These are phyloP conservation scores for Coleophora deauratella DNA, from an alignment of 2,888 invertebrate genomes.

Conservation along the genomic window DNA sequence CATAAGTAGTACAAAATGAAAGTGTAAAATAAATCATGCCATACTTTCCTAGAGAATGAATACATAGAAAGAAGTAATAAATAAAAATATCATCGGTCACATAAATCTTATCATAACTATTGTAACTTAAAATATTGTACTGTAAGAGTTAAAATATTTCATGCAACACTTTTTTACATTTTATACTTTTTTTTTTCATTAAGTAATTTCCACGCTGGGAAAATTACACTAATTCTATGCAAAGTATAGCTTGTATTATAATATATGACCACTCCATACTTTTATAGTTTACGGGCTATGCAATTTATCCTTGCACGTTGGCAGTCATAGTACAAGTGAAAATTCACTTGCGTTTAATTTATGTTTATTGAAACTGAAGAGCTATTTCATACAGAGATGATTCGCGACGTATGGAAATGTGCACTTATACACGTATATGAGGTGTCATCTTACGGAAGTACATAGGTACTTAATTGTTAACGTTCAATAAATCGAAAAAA, in stretches of 20 bases:
- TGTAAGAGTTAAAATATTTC: background rate
- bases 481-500: too few species aligned
- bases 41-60: too few species aligned
- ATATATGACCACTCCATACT: constrained; percentile 73
- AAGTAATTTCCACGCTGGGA: constrained; percentile 79
- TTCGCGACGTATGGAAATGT: too few species aligned
- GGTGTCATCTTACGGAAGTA: too few species aligned
- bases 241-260: constrained; percentile 90
- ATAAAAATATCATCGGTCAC: too few species aligned
- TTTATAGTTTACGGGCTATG: constrained; percentile 71
- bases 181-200: constrained; percentile 42
- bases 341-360: constrained; percentile 37
- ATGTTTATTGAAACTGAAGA: constrained; percentile 1
- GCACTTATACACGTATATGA: too few species aligned
- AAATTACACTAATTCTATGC: constrained; percentile 94
- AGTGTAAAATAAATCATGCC: background rate
- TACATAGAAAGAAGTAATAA: too few species aligned
- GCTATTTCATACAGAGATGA: too few species aligned
- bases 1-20: background rate
- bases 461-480: too few species aligned
- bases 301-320: constrained; percentile 69
- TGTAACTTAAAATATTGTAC: background rate
- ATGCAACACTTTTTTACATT: constrained; percentile 23
- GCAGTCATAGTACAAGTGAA: constrained; percentile 62
- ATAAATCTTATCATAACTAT: too few species aligned